Percentiles rank a stretch among this genome's conserved stretches.
These are phyloP conservation scores for Petrolisthes manimaculis DNA, from an alignment of 2,888 invertebrate species.

Conservation along the genomic window DNA sequence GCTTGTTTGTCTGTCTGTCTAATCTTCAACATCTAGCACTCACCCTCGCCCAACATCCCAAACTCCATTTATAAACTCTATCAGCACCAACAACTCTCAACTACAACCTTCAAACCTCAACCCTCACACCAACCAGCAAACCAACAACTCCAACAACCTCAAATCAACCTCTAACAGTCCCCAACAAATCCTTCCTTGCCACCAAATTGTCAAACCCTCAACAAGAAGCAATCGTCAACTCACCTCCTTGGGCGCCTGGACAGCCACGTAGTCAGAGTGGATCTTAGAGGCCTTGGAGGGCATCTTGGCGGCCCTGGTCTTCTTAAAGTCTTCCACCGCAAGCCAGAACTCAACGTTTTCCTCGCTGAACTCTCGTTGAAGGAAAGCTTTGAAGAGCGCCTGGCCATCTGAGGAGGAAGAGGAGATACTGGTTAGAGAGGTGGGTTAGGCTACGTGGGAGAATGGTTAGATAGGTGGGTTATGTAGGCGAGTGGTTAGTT, in stretches of 20 bases:
- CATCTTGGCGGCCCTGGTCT: constrained; percentile 69
- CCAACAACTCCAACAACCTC: background rate
- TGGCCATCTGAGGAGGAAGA: constrained; percentile 71
- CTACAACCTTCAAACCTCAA: background rate
- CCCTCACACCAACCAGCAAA: background rate
- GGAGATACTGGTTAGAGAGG: background rate
- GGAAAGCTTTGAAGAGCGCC: constrained; percentile 73
- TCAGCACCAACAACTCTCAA: background rate
- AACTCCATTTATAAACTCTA: background rate
- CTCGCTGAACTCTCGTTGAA: constrained; percentile 74
- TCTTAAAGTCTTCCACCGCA: constrained; percentile 74
- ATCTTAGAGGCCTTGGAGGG: constrained; percentile 72
- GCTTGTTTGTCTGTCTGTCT: background rate
- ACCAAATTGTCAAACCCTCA: background rate
- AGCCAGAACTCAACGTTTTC: constrained; percentile 76
- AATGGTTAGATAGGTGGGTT: background rate
- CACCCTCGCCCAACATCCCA: too few species aligned
- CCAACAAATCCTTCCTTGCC: background rate
- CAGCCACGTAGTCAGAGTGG: constrained; percentile 73
- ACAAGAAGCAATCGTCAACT: constrained; percentile 21
- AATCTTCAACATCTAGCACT: too few species aligned
- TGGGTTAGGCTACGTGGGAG: background rate
- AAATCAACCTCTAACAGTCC: background rate
- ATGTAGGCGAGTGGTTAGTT: background rate
- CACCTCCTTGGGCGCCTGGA: constrained; percentile 74